Percentiles rank a stretch among this genome's conserved stretches.
Conservation (phyloP, 2,797 vertebrate genomes). For the Chrysocyon brachyurus region DNA sequence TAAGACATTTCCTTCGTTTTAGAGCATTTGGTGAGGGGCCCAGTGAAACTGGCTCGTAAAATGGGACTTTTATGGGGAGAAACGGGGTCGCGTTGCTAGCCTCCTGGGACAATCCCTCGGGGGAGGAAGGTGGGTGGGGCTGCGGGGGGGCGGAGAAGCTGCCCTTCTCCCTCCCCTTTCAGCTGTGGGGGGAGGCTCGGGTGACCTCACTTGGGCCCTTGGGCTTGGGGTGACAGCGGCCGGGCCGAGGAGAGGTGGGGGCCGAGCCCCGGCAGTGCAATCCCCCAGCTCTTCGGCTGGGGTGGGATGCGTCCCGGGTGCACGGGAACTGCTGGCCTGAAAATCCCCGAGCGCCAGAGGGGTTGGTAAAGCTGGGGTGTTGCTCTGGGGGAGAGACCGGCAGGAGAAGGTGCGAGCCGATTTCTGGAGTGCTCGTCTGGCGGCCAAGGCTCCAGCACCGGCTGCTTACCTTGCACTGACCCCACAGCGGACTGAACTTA, state of each 20-base stretch:
- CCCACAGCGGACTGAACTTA: slow-evolving; percentile 85
- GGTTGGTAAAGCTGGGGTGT: background rate
- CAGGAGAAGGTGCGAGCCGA: background rate
- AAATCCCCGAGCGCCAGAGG: slow-evolving; percentile 26
- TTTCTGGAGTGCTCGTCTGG: background rate
- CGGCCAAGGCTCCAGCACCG: background rate
- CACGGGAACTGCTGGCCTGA: background rate
- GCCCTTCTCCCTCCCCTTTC: background rate
- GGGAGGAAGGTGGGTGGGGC: slow-evolving; percentile 43
- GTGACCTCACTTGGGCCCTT: slow-evolving; percentile 24
- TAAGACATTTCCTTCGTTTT: slow-evolving; percentile 78
- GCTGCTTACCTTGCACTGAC: slow-evolving; percentile 86
- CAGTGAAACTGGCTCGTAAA: slow-evolving; percentile 78
- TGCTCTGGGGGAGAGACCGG: background rate
- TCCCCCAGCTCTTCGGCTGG: background rate
- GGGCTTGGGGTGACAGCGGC: background rate
- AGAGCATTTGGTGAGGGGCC: slow-evolving; percentile 69
- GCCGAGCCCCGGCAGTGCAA: background rate
- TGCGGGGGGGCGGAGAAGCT: background rate
- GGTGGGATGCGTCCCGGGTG: background rate
- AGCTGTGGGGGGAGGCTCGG: background rate
- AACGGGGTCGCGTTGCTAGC: slow-evolving; percentile 52
- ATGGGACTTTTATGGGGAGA: slow-evolving; percentile 78
- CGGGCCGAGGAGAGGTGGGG: background rate
- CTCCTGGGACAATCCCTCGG: slow-evolving; percentile 37